Conservation (phyloP, 2,797 vertebrate genomes). For the Delichon dasypus region DNA sequence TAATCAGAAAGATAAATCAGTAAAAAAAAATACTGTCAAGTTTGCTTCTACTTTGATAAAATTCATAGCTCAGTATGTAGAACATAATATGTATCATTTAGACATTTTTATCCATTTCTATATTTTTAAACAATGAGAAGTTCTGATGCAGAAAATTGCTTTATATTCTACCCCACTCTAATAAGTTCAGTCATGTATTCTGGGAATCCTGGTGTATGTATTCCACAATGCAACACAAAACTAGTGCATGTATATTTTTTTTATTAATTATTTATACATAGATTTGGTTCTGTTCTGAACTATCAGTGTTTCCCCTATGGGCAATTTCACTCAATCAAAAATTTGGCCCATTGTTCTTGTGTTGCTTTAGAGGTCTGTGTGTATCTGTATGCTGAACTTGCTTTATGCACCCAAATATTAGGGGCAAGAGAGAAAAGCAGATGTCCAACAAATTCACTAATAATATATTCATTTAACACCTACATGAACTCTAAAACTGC, state of each 20-base stretch:
- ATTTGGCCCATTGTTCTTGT: not conserved
- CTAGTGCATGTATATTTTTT: not conserved
- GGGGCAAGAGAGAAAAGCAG: not conserved
- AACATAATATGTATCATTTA: not conserved
- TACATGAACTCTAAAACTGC: not conserved
- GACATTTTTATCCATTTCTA: not conserved
- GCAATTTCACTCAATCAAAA: not conserved
- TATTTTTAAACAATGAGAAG: not conserved
- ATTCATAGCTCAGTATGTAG: not conserved
- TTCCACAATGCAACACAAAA: not conserved
- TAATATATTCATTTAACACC: not conserved
- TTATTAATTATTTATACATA: not conserved
- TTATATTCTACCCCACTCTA: not conserved
- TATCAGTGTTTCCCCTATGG: not conserved
- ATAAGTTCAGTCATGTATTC: not conserved
- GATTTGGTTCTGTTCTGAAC: not conserved
- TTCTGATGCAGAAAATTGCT: not conserved
- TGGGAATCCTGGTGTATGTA: not conserved
- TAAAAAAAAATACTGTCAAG: not conserved
- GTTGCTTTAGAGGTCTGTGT: not conserved
- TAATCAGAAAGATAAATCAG: not conserved
- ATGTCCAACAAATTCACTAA: not conserved
- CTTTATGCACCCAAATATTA: not conserved
- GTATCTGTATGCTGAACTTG: not conserved
- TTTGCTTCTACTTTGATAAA: not conserved